Evolutionary conservation across 2,113 vertebrate species (phyloP).

Genomic region (Protomyctophum bolini): DNA sequence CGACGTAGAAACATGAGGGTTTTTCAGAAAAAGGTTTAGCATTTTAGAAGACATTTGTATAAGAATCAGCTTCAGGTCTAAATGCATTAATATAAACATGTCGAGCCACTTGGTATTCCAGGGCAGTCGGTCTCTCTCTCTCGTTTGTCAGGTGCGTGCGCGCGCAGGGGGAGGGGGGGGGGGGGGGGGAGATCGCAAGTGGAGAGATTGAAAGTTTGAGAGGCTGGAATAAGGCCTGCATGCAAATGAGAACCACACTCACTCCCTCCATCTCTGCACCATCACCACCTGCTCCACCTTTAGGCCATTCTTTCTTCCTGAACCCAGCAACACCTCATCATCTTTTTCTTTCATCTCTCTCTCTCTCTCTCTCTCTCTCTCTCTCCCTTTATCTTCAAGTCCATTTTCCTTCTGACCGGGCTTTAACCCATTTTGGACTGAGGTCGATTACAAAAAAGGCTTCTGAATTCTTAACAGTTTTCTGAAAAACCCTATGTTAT

Average conservation of each 20-base stretch:
- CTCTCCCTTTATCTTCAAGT: neutral
- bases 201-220: slow-evolving; percentile 75
- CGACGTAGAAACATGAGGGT: too few relatives aligned
- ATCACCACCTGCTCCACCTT: neutral
- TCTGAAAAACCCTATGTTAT: too few relatives aligned
- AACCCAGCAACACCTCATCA: slow-evolving; percentile 11
- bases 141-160: slow-evolving; percentile 68
- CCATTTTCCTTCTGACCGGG: too few relatives aligned
- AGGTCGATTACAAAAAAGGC: too few relatives aligned
- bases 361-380: neutral
- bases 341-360: slow-evolving; percentile 22
- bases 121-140: slow-evolving; percentile 21
- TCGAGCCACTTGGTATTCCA: slow-evolving; percentile 70
- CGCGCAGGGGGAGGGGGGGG: neutral
- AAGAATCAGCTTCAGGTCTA: too few relatives aligned
- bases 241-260: slow-evolving; percentile 70
- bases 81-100: slow-evolving; percentile 62
- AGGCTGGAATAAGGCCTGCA: slow-evolving; percentile 60
- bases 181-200: slow-evolving; percentile 56
- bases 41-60: too few relatives aligned
- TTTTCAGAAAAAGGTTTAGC: too few relatives aligned
- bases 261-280: slow-evolving; percentile 26
- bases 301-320: slow-evolving; percentile 25
- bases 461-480: too few relatives aligned
- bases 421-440: too few relatives aligned